phyloP scores from a whole-genome alignment of 2,797 vertebrate species.

The Euthynnus affinis region DNA sequence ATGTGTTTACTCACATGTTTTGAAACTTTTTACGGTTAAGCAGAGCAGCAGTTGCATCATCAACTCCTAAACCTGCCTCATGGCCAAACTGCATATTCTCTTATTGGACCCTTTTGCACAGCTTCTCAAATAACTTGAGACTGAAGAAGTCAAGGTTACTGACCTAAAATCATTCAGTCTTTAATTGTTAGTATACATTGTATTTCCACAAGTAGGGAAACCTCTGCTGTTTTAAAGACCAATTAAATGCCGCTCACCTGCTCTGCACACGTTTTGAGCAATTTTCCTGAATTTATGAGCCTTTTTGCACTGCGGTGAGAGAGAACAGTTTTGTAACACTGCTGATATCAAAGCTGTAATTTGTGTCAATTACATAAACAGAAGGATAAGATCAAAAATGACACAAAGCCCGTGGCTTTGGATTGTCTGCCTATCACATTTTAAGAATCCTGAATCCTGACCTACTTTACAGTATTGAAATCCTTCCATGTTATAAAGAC shows the following conservation, averaged over 20 bases:
- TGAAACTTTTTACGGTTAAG: not conserved
- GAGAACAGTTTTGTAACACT: not conserved
- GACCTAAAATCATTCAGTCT: not conserved
- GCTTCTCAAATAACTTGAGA: not conserved
- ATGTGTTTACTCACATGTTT: not conserved
- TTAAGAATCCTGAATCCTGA: not conserved
- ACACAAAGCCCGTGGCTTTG: not conserved
- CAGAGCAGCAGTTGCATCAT: not conserved
- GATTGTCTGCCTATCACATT: not conserved
- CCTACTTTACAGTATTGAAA: not conserved
- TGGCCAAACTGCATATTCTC: not conserved
- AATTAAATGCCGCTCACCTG: not conserved
- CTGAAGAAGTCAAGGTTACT: not conserved
- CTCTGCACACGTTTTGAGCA: not conserved
- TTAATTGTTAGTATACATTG: not conserved
- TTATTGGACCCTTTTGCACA: not conserved
- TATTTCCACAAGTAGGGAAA: not conserved
- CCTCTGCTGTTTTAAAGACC: too few species aligned
- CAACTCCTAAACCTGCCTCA: not conserved
- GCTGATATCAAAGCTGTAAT: conserved; percentile 2
- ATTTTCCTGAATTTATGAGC: not conserved
- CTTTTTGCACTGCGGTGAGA: not conserved
- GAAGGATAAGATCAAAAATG: not conserved
- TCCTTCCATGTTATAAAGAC: not conserved
- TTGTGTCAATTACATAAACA: not conserved